Percentiles rank a stretch among this genome's conserved stretches.
These are phyloP conservation scores for Meloe dianella DNA, from an alignment of 2,888 invertebrate species.

Conservation along the genomic window DNA sequence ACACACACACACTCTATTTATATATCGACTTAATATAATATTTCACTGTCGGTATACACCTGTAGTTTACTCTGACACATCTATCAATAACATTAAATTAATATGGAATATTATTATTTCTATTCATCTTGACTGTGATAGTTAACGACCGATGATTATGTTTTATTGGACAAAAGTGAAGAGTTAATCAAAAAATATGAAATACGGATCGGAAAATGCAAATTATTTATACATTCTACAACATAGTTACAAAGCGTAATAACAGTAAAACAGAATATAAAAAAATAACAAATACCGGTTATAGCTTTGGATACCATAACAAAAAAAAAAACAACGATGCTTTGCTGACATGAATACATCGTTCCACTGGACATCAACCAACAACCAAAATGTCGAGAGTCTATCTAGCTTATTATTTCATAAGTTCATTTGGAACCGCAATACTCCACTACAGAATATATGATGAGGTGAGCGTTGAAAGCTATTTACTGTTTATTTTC, in stretches of 20 bases:
- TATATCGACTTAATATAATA: background rate
- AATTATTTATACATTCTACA: constrained; percentile 27
- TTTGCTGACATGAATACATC: constrained; percentile 6
- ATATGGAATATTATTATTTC: too few relatives aligned
- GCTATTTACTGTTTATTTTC: constrained; percentile 26
- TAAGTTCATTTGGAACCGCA: constrained; percentile 32
- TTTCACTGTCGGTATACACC: constrained; percentile 31
- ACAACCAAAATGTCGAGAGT: constrained; percentile 14
- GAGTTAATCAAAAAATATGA: too few relatives aligned
- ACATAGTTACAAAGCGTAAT: constrained; percentile 15
- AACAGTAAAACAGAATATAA: background rate
- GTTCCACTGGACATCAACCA: constrained; percentile 25
- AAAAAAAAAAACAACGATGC: constrained; percentile 16
- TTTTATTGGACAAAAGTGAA: background rate
- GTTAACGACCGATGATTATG: background rate
- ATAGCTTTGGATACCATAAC: constrained; percentile 11
- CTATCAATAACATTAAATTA: too few relatives aligned
- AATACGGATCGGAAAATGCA: constrained; percentile 23
- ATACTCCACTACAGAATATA: constrained; percentile 24
- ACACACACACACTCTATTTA: too few relatives aligned
- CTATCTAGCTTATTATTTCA: constrained; percentile 33
- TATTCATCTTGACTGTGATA: too few relatives aligned
- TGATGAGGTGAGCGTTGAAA: constrained; percentile 32
- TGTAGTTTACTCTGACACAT: constrained; percentile 39
- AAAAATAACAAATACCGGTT: background rate